Percentiles rank a stretch among this genome's conserved stretches.
Conservation (phyloP, 2,113 vertebrate genomes). For the Bubo blakistoni region DNA sequence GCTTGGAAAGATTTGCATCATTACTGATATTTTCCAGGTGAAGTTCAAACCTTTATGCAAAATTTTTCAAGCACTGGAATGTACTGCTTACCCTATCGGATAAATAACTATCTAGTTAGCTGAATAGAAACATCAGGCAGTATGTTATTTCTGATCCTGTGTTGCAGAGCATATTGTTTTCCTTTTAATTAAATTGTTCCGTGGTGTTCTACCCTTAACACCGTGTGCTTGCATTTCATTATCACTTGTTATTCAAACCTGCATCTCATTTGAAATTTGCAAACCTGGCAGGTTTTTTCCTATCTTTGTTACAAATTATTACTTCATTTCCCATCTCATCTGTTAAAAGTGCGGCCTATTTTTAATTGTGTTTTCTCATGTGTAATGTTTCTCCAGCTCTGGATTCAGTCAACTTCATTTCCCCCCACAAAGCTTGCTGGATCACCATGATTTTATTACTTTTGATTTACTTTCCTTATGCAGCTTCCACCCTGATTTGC, state of each 20-base stretch:
- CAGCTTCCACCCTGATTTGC: constrained; percentile 55
- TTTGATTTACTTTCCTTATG: constrained; percentile 62
- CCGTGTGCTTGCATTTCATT: constrained; percentile 24
- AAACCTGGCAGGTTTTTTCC: constrained; percentile 38
- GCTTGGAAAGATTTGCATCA: constrained; percentile 49
- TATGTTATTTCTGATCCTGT: constrained; percentile 19
- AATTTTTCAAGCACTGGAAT: background rate
- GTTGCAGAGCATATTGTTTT: constrained; percentile 37
- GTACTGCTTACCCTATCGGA: background rate
- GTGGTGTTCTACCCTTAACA: background rate
- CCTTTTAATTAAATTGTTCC: constrained; percentile 41
- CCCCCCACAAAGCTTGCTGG: constrained; percentile 13
- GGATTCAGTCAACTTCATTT: constrained; percentile 56
- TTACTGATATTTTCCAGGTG: constrained; percentile 24
- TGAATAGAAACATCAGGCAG: constrained; percentile 8
- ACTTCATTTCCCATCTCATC: constrained; percentile 15
- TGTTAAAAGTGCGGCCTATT: background rate
- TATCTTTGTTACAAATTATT: constrained; percentile 30
- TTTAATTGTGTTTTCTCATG: constrained; percentile 47
- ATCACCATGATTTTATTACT: constrained; percentile 25
- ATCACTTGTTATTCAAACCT: constrained; percentile 31
- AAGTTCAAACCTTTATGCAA: constrained; percentile 1
- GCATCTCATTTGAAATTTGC: constrained; percentile 31
- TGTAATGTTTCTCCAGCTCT: constrained; percentile 49
- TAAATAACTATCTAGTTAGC: background rate